These are phyloP conservation scores for Dermochelys coriacea DNA, from an alignment of 2,797 vertebrate genomes.

Conservation along the genomic window DNA sequence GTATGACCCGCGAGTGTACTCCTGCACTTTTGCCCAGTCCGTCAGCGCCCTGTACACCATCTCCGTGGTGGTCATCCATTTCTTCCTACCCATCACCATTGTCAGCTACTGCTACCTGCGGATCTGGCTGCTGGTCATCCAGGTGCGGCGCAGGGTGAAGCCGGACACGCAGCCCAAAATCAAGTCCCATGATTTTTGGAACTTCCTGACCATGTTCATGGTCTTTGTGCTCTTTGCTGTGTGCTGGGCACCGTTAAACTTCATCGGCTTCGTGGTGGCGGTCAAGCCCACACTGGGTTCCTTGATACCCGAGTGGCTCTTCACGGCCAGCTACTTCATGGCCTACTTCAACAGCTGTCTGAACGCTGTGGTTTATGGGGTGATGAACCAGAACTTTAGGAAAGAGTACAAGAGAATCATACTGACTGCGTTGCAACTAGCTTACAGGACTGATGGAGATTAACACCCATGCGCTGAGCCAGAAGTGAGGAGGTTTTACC, in stretches of 20 bases:
- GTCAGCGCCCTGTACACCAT: constrained; percentile 89
- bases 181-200: constrained; percentile 87
- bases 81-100: constrained; percentile 86
- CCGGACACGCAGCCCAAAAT: constrained; percentile 82
- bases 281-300: constrained; percentile 80
- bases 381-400: constrained; percentile 88
- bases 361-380: constrained; percentile 88
- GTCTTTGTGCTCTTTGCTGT: constrained; percentile 90
- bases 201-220: constrained; percentile 90
- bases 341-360: constrained; percentile 91
- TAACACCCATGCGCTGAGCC: neutral
- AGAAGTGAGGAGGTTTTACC: neutral
- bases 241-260: constrained; percentile 89
- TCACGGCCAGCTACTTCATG: constrained; percentile 90
- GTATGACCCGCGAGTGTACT: constrained; percentile 87
- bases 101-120: constrained; percentile 89
- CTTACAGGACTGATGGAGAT: constrained; percentile 66
- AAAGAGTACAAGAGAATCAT: constrained; percentile 90
- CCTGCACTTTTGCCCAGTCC: constrained; percentile 90
- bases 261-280: constrained; percentile 87
- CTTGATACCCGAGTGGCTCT: constrained; percentile 86
- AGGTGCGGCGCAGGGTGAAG: constrained; percentile 83
- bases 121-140: constrained; percentile 88
- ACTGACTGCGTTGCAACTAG: constrained; percentile 82
- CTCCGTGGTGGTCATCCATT: constrained; percentile 86